A percentile compares a stretch with the other conserved stretches of the same genome.
These are phyloP conservation scores for Chloropsis cyanopogon DNA, from an alignment of 2,113 vertebrate genomes.

Conservation along the genomic window DNA sequence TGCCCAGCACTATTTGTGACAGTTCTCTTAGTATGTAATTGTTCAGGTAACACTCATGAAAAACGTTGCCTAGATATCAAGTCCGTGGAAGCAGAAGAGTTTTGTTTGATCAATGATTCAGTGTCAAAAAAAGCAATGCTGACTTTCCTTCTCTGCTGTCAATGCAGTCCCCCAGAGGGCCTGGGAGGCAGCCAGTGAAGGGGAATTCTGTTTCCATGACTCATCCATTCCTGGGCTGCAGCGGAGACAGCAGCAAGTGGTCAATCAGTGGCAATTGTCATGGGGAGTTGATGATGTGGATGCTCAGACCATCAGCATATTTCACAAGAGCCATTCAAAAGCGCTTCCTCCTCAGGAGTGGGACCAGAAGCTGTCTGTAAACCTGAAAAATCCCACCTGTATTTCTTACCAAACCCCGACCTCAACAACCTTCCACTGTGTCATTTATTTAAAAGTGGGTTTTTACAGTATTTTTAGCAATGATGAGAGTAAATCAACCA, in stretches of 20 bases:
- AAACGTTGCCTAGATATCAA: background rate
- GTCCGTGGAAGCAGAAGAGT: background rate
- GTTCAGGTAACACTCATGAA: background rate
- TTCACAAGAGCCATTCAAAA: conserved; percentile 11
- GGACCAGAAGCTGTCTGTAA: background rate
- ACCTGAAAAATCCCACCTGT: background rate
- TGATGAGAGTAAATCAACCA: background rate
- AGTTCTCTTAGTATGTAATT: background rate
- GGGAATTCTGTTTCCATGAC: conserved; percentile 13
- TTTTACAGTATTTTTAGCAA: background rate
- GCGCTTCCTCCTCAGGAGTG: background rate
- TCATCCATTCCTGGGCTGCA: conserved; percentile 14
- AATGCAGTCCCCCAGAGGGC: background rate
- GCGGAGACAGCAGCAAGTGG: background rate
- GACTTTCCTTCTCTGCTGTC: background rate
- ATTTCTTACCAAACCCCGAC: background rate
- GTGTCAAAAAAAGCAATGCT: background rate
- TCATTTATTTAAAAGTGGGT: background rate
- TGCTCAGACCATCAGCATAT: conserved; percentile 39
- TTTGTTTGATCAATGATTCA: background rate
- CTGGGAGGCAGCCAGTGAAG: background rate
- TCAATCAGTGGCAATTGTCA: conserved; percentile 42
- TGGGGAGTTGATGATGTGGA: background rate
- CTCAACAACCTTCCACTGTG: background rate
- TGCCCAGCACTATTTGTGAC: background rate